Conservation (phyloP, 2,888 invertebrate species). For the Gryllus longicercus region DNA sequence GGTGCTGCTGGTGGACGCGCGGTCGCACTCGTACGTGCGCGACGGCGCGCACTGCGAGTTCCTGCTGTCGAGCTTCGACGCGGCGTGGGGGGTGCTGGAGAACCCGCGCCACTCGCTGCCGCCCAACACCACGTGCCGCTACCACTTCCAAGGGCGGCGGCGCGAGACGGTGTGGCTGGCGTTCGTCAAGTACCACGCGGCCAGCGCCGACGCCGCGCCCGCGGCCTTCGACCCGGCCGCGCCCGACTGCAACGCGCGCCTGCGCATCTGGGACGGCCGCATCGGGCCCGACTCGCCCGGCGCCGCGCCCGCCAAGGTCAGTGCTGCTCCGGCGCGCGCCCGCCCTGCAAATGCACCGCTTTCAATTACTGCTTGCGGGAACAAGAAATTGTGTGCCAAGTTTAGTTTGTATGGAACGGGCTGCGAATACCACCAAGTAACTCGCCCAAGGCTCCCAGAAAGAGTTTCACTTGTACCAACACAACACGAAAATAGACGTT, state of each 20-base stretch:
- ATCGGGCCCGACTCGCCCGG: constrained; percentile 42
- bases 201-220: constrained; percentile 45
- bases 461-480: no score
- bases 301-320: not conserved
- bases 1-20: constrained; percentile 72
- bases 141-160: constrained; percentile 69
- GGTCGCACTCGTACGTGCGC: constrained; percentile 70
- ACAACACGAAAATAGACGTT: no score
- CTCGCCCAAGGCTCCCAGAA: no score
- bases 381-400: no score
- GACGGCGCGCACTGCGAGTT: constrained; percentile 73
- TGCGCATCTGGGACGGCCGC: constrained; percentile 73
- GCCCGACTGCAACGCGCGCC: constrained; percentile 65
- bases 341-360: no score
- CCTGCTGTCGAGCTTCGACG: constrained; percentile 69
- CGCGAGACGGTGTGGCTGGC: constrained; percentile 80
- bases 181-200: constrained; percentile 77
- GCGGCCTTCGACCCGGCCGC: constrained; percentile 43
- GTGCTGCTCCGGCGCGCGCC: no score
- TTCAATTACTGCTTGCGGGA: no score
- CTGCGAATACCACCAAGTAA: no score
- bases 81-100: constrained; percentile 67
- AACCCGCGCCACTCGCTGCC: constrained; percentile 75
- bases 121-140: constrained; percentile 77
- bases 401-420: no score